These are phyloP conservation scores for Caenorhabditis wallacei DNA, from an alignment of 2,888 invertebrate genomes.

Conservation along the genomic window DNA sequence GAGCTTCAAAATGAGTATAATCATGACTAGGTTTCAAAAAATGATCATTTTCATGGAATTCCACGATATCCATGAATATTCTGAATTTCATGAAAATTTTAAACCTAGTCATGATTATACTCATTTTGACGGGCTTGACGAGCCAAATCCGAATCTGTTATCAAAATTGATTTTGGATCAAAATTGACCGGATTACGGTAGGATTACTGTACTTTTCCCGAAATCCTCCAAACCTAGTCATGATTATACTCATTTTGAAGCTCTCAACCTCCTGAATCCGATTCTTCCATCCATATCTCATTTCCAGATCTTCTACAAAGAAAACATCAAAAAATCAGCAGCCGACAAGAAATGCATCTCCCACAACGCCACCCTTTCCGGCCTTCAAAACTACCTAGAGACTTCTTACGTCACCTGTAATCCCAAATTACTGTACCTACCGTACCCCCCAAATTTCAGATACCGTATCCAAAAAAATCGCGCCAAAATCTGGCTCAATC, in stretches of 20 bases:
- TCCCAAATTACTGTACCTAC: background rate
- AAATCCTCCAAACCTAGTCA: too few relatives aligned
- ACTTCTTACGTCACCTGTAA: background rate
- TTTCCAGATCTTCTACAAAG: conserved; percentile 10
- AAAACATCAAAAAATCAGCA: background rate
- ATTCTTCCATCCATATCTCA: background rate
- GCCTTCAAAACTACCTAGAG: conserved; percentile 30
- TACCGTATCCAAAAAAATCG: background rate
- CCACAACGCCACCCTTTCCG: conserved; percentile 15
- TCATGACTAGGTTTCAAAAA: too few relatives aligned
- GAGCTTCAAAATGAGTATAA: too few relatives aligned
- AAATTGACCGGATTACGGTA: too few relatives aligned
- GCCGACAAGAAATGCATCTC: conserved; percentile 4
- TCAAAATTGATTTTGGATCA: too few relatives aligned
- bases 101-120: background rate
- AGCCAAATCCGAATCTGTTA: too few relatives aligned
- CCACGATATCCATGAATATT: too few relatives aligned
- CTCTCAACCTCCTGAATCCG: background rate
- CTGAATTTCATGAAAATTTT: background rate
- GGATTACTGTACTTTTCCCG: too few relatives aligned
- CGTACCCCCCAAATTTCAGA: too few relatives aligned
- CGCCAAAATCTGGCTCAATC: background rate
- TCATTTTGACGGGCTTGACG: too few relatives aligned
- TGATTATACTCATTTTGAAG: background rate
- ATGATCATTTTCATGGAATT: too few relatives aligned